Evolutionary conservation across 2,797 vertebrate genomes (phyloP).

Genomic region (Sandelia bainsii): DNA sequence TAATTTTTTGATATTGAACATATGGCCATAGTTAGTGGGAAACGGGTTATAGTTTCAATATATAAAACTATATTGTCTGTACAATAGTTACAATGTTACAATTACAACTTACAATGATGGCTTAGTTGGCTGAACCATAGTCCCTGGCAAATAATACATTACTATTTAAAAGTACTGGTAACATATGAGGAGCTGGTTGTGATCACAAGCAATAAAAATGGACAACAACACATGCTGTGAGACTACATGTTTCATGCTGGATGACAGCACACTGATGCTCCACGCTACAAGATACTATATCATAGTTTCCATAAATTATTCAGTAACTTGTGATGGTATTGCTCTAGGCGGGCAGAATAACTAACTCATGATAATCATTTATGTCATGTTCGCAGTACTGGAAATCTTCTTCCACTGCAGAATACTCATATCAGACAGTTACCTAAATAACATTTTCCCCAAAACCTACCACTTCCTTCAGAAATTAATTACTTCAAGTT

Average conservation of each 20-base stretch:
- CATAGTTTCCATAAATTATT: slow-evolving; percentile 74
- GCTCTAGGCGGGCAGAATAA: slow-evolving; percentile 56
- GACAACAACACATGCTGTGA: slow-evolving; percentile 11
- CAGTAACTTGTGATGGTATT: slow-evolving; percentile 62
- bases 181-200: too few relatives aligned
- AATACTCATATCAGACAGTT: slow-evolving; percentile 13
- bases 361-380: slow-evolving; percentile 63
- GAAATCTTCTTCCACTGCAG: slow-evolving; percentile 29
- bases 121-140: too few relatives aligned
- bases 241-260: slow-evolving; percentile 30
- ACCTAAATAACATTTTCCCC: slow-evolving; percentile 8
- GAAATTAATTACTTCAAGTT: slow-evolving; percentile 11
- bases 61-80: too few relatives aligned
- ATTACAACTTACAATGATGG: too few relatives aligned
- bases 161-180: too few relatives aligned
- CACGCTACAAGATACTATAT: slow-evolving; percentile 52
- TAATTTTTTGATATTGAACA: too few relatives aligned
- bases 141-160: too few relatives aligned
- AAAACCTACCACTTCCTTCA: slow-evolving; percentile 16
- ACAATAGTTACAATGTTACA: too few relatives aligned
- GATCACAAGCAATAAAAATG: slow-evolving; percentile 19
- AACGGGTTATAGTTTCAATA: too few relatives aligned
- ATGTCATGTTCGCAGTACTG: slow-evolving; percentile 45
- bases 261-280: slow-evolving; percentile 28
- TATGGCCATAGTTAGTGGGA: too few relatives aligned